Base-by-base conservation (phyloP, 2,113 vertebrate genomes). In the Dicentrarchus labrax region DNA sequence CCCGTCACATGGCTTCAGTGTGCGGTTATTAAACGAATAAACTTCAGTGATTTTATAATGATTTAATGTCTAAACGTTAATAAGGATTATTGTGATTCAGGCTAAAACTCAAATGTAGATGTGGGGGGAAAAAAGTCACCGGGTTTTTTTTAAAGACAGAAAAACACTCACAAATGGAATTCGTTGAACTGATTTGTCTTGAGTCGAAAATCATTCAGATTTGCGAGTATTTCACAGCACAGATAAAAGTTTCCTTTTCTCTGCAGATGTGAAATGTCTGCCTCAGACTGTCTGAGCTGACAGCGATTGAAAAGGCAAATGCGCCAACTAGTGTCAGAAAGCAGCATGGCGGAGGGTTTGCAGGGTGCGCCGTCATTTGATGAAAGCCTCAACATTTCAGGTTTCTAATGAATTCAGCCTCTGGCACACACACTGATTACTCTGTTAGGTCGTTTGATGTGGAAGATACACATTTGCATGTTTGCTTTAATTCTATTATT, bases 311-410 rank as follows among this genome's bases (percentile, higher is more conserved):
- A 95, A 95, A 94, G 94, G 81, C 94, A 96, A 94, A 96, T 84
- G 93, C 95, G 95, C 95, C 94, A 93, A 96, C 95, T 96, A 96
- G 95, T 82, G 95, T 91, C 91, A 76, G 80, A 89, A 82, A 78
- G 72, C 50, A 56, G 88, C 85, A 93, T 80, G 80, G 76, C 92
- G 41, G 57, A 39, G 47, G 6, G 8, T 21, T 8, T 8, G 56
- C 72, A 82, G 94, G 92, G 93, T 88, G 94, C 90, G 92, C 89
- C 86, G 68, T 82, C 76, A 82, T 72, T 84, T 81, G 30, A 87
- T 61, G 76, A 7, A 75, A 76, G 47, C 60, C 47, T 72, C 64
- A 75, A 68, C 72, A 79, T 75, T 68, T 75, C 41, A 61, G 45
- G 43, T 74, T 86, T 36, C 60, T 86, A 62, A 87, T 88, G 72